These are phyloP conservation scores for Leptodactylus fuscus DNA, from an alignment of 2,113 vertebrate genomes.

Conservation along the genomic window DNA sequence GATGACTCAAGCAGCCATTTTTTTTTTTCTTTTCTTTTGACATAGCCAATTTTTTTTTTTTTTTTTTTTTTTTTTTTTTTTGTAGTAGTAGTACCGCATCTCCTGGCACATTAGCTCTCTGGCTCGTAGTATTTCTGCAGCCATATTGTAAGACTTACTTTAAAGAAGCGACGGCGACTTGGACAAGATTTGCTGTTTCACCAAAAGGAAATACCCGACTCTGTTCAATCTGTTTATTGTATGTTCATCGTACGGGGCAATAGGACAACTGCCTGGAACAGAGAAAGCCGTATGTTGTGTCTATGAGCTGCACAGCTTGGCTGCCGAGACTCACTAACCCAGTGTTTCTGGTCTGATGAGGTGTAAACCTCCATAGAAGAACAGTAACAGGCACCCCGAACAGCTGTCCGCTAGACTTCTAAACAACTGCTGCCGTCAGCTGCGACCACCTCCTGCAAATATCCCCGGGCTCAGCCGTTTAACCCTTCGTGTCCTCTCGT, in stretches of 20 bases:
- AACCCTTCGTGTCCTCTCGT: conserved; percentile 67
- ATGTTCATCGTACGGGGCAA: not conserved
- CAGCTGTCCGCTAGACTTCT: conserved; percentile 78
- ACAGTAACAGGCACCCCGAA: conserved; percentile 68
- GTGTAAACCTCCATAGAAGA: conserved; percentile 70
- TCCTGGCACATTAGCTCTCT: too few relatives aligned
- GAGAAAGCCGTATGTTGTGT: conserved; percentile 18
- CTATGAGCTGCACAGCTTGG: not conserved
- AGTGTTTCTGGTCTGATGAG: conserved; percentile 70
- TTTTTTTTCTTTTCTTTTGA: too few relatives aligned
- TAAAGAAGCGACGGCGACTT: not conserved
- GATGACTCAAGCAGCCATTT: too few relatives aligned
- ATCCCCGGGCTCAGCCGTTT: conserved; percentile 69
- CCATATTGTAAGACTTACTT: not conserved
- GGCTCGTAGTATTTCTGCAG: not conserved
- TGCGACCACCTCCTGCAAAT: conserved; percentile 73
- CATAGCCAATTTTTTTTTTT: too few relatives aligned
- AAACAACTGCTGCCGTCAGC: conserved; percentile 81
- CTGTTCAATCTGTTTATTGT: not conserved
- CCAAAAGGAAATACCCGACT: not conserved
- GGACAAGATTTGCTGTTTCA: not conserved
- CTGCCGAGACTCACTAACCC: not conserved
- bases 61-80: too few relatives aligned
- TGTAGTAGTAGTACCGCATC: too few relatives aligned
- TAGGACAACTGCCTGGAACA: not conserved